Evolutionary conservation across 2,797 vertebrate genomes (phyloP).

Genomic region (Sebastes dallii): DNA sequence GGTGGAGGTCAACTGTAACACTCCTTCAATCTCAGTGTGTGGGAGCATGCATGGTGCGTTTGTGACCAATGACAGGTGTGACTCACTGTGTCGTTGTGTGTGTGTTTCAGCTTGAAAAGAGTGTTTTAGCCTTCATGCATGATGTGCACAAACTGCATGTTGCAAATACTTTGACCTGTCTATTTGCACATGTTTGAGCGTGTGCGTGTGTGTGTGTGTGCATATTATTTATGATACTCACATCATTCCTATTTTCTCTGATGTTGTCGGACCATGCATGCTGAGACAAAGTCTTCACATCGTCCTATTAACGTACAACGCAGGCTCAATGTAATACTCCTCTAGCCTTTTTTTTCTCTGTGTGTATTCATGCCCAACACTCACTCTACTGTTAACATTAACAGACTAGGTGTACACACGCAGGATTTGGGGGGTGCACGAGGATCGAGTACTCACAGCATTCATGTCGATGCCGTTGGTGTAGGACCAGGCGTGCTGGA

Average conservation of each 20-base stretch:
- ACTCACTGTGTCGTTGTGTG: not conserved
- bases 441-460: conserved; percentile 75
- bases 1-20: not conserved
- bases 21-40: not conserved
- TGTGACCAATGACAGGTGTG: conserved; percentile 5
- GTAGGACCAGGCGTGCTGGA: conserved; percentile 89
- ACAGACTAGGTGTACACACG: conserved; percentile 17
- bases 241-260: conserved; percentile 62
- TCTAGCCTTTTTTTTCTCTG: conserved; percentile 25
- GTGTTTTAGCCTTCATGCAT: not conserved
- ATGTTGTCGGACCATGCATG: conserved; percentile 60
- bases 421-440: not conserved
- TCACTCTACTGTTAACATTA: conserved; percentile 8
- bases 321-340: conserved; percentile 60
- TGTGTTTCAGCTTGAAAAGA: not conserved
- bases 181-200: not conserved
- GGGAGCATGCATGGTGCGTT: not conserved
- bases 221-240: conserved; percentile 46
- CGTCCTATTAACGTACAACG: conserved; percentile 66
- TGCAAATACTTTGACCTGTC: not conserved
- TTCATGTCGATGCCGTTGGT: conserved; percentile 90
- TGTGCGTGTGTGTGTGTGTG: conserved; percentile 31
- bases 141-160: not conserved
- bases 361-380: conserved; percentile 28
- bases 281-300: conserved; percentile 63